These are phyloP conservation scores for Galeopterus variegatus DNA, from an alignment of 2,113 vertebrate genomes.

Conservation along the genomic window DNA sequence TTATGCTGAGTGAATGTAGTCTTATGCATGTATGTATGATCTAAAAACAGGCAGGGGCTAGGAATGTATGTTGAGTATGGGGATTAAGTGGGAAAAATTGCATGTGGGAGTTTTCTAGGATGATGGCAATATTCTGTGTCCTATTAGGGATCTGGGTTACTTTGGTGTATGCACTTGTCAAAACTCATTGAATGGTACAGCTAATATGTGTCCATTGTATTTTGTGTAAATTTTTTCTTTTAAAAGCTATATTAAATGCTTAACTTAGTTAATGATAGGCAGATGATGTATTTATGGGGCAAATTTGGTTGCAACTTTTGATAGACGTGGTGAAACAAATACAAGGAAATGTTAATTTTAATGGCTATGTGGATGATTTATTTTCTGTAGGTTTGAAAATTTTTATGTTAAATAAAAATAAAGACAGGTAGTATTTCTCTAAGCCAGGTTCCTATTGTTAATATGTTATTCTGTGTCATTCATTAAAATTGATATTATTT, in stretches of 20 bases:
- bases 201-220: not conserved
- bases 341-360: not conserved
- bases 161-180: not conserved
- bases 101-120: not conserved
- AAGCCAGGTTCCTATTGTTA: conserved; percentile 20
- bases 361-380: not conserved
- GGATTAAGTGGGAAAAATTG: not conserved
- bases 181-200: not conserved
- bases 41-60: not conserved
- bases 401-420: not conserved
- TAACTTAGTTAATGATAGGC: not conserved
- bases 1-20: not conserved
- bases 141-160: not conserved
- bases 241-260: not conserved
- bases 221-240: not conserved
- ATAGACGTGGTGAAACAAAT: not conserved
- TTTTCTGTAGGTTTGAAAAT: no score
- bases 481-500: conserved; percentile 34
- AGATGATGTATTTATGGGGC: not conserved
- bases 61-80: not conserved
- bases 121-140: not conserved
- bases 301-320: not conserved
- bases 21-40: not conserved
- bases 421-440: not conserved
- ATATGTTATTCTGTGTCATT: not conserved